Conservation (phyloP, 2,113 vertebrate species). For the Peucedramus taeniatus region DNA sequence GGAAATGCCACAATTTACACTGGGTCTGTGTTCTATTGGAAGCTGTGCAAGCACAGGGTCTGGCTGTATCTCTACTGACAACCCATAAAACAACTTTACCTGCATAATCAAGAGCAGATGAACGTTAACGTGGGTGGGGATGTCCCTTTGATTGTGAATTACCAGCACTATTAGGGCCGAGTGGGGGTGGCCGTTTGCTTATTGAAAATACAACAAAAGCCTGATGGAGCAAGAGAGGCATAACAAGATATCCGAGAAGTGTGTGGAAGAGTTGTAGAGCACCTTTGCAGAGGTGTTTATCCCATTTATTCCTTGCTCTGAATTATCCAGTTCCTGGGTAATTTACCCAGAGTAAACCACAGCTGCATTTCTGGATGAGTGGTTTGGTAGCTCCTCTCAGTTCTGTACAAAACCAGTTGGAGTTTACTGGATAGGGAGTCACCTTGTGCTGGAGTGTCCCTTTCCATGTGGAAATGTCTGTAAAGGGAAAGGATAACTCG, state of each 20-base stretch:
- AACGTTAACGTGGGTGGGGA: background rate
- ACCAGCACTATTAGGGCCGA: background rate
- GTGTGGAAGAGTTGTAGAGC: background rate
- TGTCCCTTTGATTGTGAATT: background rate
- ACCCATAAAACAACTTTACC: background rate
- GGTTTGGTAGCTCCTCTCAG: background rate
- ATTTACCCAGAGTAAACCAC: background rate
- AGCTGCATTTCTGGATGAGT: background rate
- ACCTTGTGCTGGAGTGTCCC: background rate
- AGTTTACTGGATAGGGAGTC: background rate
- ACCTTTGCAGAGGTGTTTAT: background rate
- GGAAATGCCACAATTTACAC: conserved; percentile 37
- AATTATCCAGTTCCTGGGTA: background rate
- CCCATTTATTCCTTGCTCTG: background rate
- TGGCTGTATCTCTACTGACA: background rate
- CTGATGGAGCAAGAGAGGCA: background rate
- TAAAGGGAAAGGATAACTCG: background rate
- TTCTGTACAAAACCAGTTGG: background rate
- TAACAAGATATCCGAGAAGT: background rate
- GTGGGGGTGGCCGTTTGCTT: background rate
- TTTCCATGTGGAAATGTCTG: background rate
- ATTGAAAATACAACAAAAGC: background rate
- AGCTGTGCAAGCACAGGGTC: background rate
- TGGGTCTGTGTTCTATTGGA: background rate
- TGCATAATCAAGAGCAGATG: background rate